Conservation (phyloP, 1,140 invertebrate genomes). For the Aphis gossypii region DNA sequence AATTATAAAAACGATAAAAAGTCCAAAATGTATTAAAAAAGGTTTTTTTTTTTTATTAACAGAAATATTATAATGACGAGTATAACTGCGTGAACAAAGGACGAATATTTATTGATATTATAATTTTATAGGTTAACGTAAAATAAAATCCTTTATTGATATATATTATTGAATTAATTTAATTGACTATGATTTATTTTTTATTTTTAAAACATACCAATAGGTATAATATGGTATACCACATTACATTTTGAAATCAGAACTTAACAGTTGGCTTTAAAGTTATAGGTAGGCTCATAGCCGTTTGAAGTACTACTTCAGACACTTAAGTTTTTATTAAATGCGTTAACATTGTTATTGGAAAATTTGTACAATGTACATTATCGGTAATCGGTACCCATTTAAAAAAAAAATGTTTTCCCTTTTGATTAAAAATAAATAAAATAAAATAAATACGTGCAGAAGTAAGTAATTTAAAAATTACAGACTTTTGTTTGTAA, state of each 20-base stretch:
- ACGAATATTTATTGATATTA: neutral
- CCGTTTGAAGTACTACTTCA: neutral
- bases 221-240: no score
- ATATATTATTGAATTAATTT: neutral
- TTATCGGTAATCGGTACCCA: no score
- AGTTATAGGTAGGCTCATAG: no score
- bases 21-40: neutral
- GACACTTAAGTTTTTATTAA: neutral
- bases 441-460: neutral
- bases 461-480: neutral
- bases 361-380: neutral
- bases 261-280: no score
- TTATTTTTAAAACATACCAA: neutral
- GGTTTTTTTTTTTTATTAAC: neutral
- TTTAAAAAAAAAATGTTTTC: no score
- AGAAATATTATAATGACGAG: neutral
- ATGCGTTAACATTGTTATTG: neutral
- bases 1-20: neutral
- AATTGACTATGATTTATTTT: neutral
- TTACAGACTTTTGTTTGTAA: neutral
- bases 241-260: no score
- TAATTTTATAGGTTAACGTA: neutral
- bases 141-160: neutral
- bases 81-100: neutral
- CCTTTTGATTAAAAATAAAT: no score